Evolutionary conservation across 2,888 invertebrate species (phyloP).

Genomic region (Clunio marinus): DNA sequence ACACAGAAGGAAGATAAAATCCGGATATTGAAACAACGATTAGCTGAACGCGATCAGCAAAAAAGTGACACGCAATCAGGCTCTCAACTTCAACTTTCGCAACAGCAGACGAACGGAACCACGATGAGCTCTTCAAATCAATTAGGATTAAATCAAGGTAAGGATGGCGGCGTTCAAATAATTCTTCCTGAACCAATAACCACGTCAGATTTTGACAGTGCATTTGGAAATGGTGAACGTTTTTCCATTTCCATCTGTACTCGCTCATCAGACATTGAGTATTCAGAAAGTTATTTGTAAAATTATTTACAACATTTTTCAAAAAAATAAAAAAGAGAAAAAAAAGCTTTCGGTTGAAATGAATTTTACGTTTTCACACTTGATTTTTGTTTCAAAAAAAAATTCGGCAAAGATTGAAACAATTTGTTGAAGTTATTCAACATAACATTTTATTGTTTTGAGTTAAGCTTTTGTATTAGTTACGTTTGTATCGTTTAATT

Average conservation of each 20-base stretch:
- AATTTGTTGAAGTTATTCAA: background rate
- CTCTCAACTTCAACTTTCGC: conserved; percentile 41
- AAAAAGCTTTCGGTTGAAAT: background rate
- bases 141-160: conserved; percentile 68
- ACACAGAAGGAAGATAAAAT: conserved; percentile 85
- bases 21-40: conserved; percentile 56
- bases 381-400: too few relatives aligned
- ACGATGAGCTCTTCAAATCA: conserved; percentile 31
- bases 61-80: conserved; percentile 51
- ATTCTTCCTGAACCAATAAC: conserved; percentile 70
- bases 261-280: conserved; percentile 79
- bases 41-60: conserved; percentile 71
- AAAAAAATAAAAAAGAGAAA: too few relatives aligned
- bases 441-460: too few relatives aligned
- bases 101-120: conserved; percentile 44
- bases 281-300: conserved; percentile 82
- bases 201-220: conserved; percentile 58
- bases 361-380: too few relatives aligned
- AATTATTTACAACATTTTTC: conserved; percentile 40
- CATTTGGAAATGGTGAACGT: conserved; percentile 63
- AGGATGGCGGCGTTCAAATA: conserved; percentile 55
- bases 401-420: too few relatives aligned
- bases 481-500: too few relatives aligned
- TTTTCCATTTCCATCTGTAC: conserved; percentile 65
- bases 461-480: too few relatives aligned